Conservation (phyloP, 1,140 invertebrate genomes). For the Thaumetopoea pityocampa region DNA sequence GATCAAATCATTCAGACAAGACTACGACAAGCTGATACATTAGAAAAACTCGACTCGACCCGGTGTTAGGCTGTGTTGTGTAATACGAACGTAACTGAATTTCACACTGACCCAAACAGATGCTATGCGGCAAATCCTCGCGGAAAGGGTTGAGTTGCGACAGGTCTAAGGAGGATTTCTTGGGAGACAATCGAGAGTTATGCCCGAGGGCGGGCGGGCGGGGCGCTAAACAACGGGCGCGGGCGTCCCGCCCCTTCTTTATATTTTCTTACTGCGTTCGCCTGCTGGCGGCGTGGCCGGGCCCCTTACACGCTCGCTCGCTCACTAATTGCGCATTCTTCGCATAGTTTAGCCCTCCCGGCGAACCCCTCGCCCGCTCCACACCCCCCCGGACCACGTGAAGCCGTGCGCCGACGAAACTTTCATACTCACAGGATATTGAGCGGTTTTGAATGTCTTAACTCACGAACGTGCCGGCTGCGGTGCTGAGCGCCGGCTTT, state of each 20-base stretch:
- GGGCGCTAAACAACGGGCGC: slow-evolving; percentile 69
- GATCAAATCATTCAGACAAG: no score
- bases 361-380: slow-evolving; percentile 58
- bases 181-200: slow-evolving; percentile 72
- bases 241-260: slow-evolving; percentile 77
- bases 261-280: slow-evolving; percentile 79
- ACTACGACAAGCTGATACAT: no score
- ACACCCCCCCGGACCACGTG: slow-evolving; percentile 68
- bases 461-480: slow-evolving; percentile 66
- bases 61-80: slow-evolving; percentile 16
- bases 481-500: slow-evolving; percentile 47
- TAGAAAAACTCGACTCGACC: slow-evolving; percentile 6
- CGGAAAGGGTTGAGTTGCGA: slow-evolving; percentile 69
- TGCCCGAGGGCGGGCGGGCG: slow-evolving; percentile 64
- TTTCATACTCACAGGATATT: slow-evolving; percentile 73
- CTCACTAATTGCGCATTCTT: slow-evolving; percentile 94
- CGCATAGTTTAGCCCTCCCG: slow-evolving; percentile 87
- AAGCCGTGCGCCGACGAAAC: slow-evolving; percentile 70
- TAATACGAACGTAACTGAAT: slow-evolving; percentile 48
- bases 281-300: slow-evolving; percentile 69
- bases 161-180: slow-evolving; percentile 70
- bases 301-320: slow-evolving; percentile 77
- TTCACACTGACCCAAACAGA: slow-evolving; percentile 71
- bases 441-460: slow-evolving; percentile 76
- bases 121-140: slow-evolving; percentile 63